Base-by-base conservation (phyloP, 1,140 invertebrate genomes). In the Spodoptera frugiperda region DNA sequence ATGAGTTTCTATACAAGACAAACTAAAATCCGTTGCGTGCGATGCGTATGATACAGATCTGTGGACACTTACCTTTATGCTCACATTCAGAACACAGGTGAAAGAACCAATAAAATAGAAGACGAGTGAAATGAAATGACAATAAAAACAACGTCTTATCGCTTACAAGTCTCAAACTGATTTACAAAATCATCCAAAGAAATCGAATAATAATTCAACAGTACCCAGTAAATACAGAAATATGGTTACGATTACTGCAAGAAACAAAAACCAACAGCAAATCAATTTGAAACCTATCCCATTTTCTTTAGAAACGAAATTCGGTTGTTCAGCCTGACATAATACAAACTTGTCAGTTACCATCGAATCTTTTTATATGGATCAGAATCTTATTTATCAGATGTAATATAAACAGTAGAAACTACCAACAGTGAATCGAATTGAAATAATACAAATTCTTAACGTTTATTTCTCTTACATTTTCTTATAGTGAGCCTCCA, bases 401-500 rank as follows among this genome's bases (percentile, higher is more conserved):
- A 9, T 54, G 53, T 49, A 73, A 73, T 59, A 57, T 73, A 73
- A 61, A 73, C 71, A 61, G 61, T 30, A 8, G 2, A n/a, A 72
- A 57, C 17, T 57, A 59, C 12, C 54, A 59, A 72, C 21, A n/a
- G 21, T n/a, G 10, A 39, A 11, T 44, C n/a, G 46, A 49, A 11
- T 44, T 21, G 46, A 49, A 49, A 53, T 30, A 33, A 39, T 44
- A 51, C 59, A 11, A 15, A 48, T 76, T 30, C 75, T 51, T 79
- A 85, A 51, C 78, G 80, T 74, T 83, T 89, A 85, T 77, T 88
- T 59, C 74, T 83, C 67, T 87, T 89, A 84, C 91, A 94, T 84
- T 95, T 95, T n/a, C 91, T 92, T 39, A 96, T 95, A 5, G 97
- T 97, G 10, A 98, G 87, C 74, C 97, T 94, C 97, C 97, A 97